Evolutionary conservation across 2,888 invertebrate species (phyloP), one percentile per base, ranked within the genome.

Genomic region (Amphipyra tragopoginis): DNA sequence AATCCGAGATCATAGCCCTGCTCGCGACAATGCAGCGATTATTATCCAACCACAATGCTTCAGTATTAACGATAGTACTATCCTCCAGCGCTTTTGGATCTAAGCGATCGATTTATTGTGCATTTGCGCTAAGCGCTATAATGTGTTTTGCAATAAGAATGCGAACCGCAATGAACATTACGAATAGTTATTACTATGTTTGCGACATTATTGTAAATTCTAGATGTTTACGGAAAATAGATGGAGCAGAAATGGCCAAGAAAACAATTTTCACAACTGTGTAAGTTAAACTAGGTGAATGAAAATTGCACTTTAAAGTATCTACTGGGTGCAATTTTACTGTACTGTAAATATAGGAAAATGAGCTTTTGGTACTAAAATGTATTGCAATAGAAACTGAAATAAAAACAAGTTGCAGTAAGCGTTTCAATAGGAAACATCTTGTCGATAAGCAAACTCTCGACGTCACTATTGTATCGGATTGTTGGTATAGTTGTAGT

Each of bases 1-100:
- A 81, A 82, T 78, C 80, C 79, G 67, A 72, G 81, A 76, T 75
- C 75, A 72, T 58, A 67, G 68, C 52, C 75, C 52, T 58, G 44
- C 70, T 65, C 54, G 57, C 66, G 68, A 81, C 77, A 80, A 72
- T 79, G 68, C 65, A 65, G 51, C 72, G 68, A 70, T 78, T 78
- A 79, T 79, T 76, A 72, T 71, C 63, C 65, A 10, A 40, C 62
- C 67, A 75, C 69, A 80, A 76, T 77, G 49, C 64, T 56, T 47
- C 13, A 54, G 74, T 57, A 74, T 80, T 74, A 71, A 52, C 49
- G 42, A 59, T 65, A 66, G 57, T 50, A 54, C 53, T 49, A 52
- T 48, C 26, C 53, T 47, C 33, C 45, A 52, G n/a, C 47, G 64
- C 67, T 72, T 70, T 64, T 13, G 21, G 39, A 66, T 56, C 43